A percentile compares a stretch with the other conserved stretches of the same genome.
phyloP scores from a whole-genome alignment of 2,113 vertebrate genomes.

The Abramis brama region DNA sequence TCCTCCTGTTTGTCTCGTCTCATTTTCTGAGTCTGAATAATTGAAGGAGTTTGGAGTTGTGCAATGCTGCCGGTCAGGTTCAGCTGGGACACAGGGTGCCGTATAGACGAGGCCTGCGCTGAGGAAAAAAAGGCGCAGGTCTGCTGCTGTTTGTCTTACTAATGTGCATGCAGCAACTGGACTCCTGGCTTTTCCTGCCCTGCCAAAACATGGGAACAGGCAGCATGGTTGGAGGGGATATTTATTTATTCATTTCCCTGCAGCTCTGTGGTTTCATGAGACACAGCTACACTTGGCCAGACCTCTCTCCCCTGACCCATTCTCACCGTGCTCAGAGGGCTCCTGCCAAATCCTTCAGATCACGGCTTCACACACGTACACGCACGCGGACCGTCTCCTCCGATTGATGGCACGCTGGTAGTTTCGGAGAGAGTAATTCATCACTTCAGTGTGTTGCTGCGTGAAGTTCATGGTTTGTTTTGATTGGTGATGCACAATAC shows the following conservation, averaged over 20 bases:
- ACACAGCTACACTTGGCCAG: conserved; percentile 76
- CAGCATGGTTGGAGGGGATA: conserved; percentile 77
- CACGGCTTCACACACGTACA: conserved; percentile 44
- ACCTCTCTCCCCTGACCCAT: conserved; percentile 63
- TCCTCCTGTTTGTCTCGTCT: conserved; percentile 24
- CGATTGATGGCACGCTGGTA: background rate
- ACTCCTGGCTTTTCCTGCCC: conserved; percentile 49
- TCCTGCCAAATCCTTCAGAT: conserved; percentile 66
- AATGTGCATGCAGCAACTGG: conserved; percentile 50
- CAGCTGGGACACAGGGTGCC: conserved; percentile 45
- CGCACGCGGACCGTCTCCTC: conserved; percentile 6
- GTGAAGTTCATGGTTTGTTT: background rate
- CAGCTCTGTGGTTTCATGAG: conserved; percentile 74
- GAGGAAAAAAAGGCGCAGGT: conserved; percentile 12
- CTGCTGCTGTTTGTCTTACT: conserved; percentile 51
- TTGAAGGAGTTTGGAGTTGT: conserved; percentile 57
- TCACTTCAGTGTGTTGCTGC: conserved; percentile 35
- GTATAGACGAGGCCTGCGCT: conserved; percentile 15
- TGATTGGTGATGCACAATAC: background rate
- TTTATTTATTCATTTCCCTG: conserved; percentile 82
- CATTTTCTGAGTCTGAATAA: conserved; percentile 62
- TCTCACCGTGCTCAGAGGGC: conserved; percentile 64
- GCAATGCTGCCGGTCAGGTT: conserved; percentile 4
- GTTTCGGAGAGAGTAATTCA: conserved; percentile 2
- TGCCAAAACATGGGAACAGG: conserved; percentile 70